Base-by-base conservation (phyloP, 35 echinoderm and acorn worm genomes). In the Heliocidaris tuberculata region DNA sequence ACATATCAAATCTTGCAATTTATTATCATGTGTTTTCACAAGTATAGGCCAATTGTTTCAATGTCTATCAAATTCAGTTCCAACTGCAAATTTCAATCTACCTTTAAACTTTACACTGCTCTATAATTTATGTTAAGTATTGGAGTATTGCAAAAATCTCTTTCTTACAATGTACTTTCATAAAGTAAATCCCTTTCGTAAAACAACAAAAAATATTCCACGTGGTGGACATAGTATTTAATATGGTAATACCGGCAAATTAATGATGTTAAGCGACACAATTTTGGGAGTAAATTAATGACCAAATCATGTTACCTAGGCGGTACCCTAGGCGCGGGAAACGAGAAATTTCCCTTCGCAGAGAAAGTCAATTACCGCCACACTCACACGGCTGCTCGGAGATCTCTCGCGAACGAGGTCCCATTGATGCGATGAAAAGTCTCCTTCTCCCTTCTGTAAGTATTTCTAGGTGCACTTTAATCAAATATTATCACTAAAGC, bases 211-310 rank as follows among this genome's bases (percentile, higher is more conserved):
- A 78, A 0, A n/a, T 42, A 21, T n/a, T n/a, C 15, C 21, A n/a
- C 27, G 27, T 27, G 7, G 27, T 71, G 61, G 61, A n/a, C 61
- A 71, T 78, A n/a, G 21, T 19, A 78, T 19, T 78, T 78, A 27
- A 78, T 24, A 78, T 19, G 19, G 65, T 78, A 27, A 78, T 27
- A 78, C 65, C 21, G 0, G 65, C 65, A 19, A 89, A 89, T 89
- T 48, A 89, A 89, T 89, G 29, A 13, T 32, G 32, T 89, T 89
- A 27, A 32, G 31, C 87, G 87, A 47, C 87, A 48, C 87, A 32
- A 47, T 89, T 89, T 89, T 19, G 31, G 16, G 87, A 32, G 87
- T 89, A 89, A 89, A 89, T 89, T 89, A 89, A 89, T 89, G 87
- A 89, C 87, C 87, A 89, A 89, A 47, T 31, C 31, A 47, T 32